Evolutionary conservation across 2,888 invertebrate genomes (phyloP).

Genomic region (Operophtera brumata): DNA sequence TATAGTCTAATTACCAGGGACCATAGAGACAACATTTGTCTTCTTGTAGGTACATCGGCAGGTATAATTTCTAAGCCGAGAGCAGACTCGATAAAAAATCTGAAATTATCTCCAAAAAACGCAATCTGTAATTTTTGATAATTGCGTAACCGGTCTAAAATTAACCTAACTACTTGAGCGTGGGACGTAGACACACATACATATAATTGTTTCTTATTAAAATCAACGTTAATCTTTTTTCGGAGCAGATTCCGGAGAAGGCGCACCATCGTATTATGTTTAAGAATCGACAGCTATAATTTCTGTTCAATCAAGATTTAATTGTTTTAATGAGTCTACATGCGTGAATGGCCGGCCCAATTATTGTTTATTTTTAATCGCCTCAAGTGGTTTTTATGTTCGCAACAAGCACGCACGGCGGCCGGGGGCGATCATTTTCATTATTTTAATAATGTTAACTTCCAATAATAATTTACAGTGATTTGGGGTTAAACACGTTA

Average conservation of each 20-base stretch:
- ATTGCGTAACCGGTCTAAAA: slow-evolving; percentile 72
- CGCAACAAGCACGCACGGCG: slow-evolving; percentile 75
- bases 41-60: slow-evolving; percentile 18
- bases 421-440: slow-evolving; percentile 78
- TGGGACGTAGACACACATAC: slow-evolving; percentile 73
- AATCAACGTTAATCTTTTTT: slow-evolving; percentile 79
- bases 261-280: slow-evolving; percentile 75
- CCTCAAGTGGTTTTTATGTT: slow-evolving; percentile 79
- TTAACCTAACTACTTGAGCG: slow-evolving; percentile 71
- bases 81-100: slow-evolving; percentile 55
- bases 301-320: slow-evolving; percentile 82
- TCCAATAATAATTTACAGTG: slow-evolving; percentile 81
- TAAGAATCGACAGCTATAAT: slow-evolving; percentile 81
- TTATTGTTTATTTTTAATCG: slow-evolving; percentile 82
- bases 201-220: slow-evolving; percentile 81
- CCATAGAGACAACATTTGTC: too few relatives aligned
- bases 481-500: slow-evolving; percentile 80
- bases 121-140: slow-evolving; percentile 77
- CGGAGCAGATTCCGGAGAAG: slow-evolving; percentile 73
- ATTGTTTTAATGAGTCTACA: slow-evolving; percentile 81
- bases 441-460: slow-evolving; percentile 81
- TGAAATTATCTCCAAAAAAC: slow-evolving; percentile 66
- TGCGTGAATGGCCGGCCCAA: slow-evolving; percentile 80
- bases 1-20: too few relatives aligned
- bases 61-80: slow-evolving; percentile 39